Base-by-base conservation (phyloP, 2,113 vertebrate genomes). In the Collichthys lucidus region DNA sequence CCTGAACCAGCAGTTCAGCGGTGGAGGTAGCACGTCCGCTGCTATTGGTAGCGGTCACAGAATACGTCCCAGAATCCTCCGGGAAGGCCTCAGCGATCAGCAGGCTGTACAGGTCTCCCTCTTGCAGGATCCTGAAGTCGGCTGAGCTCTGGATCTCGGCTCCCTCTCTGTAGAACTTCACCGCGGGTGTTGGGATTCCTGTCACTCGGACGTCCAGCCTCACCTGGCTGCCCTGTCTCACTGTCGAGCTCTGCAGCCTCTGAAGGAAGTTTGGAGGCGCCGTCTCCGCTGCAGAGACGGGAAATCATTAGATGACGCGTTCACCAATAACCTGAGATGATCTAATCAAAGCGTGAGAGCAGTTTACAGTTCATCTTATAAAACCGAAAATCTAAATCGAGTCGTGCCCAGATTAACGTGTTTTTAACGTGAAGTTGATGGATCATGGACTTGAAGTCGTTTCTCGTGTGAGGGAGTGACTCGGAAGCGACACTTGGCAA, bases 91-190 rank as follows among this genome's bases (percentile, higher is more conserved):
- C 97, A 2, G 96, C 96, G 86, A 99, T 98, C 87, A 98, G 93
- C 95, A 99, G 95, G 92, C 97, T 97, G 95, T 99, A 97, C 94
- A 96, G 95, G 91, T 99, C 97, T 89, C 96, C 97, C 83, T 99
- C 97, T 92, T 97, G 96, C 87, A 95, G 92, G 95, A 99, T 97
- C 95, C 96, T 95, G 87, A 99, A 99, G 96, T 99, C 98, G 57
- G 95, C 93, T 73, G 98, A 99, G 96, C 97, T 99, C 94, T 98
- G 97, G 86, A 99, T 99, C 96, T 99, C 98, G 20, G 97, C 97
- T 95, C 98, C 98, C 26, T 99, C 98, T 93, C 98, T 95, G 93
- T 97, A 98, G 94, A 99, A 99, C 95, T 98, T 99, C 91, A 99
- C 96, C 93, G 96, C 95, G 94, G 98, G 98, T 94, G 97, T 95